Evolutionary conservation across 2,888 invertebrate genomes (phyloP), one percentile per base, ranked within the genome.

Genomic region (Automeris io): DNA sequence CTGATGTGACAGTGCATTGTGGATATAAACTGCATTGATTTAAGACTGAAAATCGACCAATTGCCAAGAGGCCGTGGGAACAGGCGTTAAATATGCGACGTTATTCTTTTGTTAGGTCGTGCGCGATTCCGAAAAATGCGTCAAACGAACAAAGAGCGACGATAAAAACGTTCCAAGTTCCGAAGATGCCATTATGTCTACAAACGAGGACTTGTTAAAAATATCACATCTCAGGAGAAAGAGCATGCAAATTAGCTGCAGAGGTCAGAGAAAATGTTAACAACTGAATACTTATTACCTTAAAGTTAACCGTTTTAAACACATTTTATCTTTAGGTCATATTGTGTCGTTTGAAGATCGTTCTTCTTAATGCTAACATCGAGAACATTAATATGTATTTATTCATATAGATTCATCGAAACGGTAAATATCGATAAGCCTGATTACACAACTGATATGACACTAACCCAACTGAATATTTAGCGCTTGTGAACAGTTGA

Each of bases 1-100:
- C n/a, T 35, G 40, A 47, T 8, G 23, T 23, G 11, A 40, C 40
- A 47, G 43, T 43, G 41, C 39, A 35, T 39, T 9, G 25, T 39
- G 21, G 41, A 43, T 34, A 60, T 55, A 65, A 63, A 54, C 37
- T 47, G 41, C 44, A 50, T 48, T 41, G 52, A 45, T 47, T 47
- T 50, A 42, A 45, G 54, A 53, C 52, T 46, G 46, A 47, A 49
- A 37, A 41, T 46, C 46, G 39, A 48, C 50, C 43, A 45, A 51
- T 49, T 50, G 61, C 50, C 46, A 45, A 57, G 57, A 49, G 55
- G 49, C 38, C 81, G 81, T 82, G 83, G 71, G 82, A 82, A 81
- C 54, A 43, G 46, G 42, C 62, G 53, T 57, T 70, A 74, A 72
- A 66, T 68, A 79, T 78, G 73, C 70, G 66, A 80, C 80, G 79